A percentile compares a stretch with the other conserved stretches of the same genome.
Evolutionary conservation across 2,797 vertebrate species (phyloP).

Genomic region (Echiichthys vipera): DNA sequence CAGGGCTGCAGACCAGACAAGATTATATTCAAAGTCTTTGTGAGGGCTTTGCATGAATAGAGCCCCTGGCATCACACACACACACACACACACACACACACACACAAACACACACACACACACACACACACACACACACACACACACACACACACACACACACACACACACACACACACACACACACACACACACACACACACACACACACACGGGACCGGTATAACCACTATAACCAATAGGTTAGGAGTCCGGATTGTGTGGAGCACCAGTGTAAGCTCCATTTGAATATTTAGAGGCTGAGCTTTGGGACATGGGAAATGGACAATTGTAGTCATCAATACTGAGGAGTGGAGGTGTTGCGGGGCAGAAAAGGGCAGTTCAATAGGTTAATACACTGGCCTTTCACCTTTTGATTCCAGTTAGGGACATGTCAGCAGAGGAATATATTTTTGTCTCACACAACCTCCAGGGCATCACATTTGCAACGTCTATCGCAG

Average conservation of each 20-base stretch:
- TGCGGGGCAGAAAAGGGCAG: slow-evolving; percentile 75
- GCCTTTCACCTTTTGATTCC: slow-evolving; percentile 89
- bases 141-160: slow-evolving; percentile 9
- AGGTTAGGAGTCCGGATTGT: slow-evolving; percentile 84
- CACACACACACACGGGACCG: slow-evolving; percentile 39
- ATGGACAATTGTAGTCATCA: slow-evolving; percentile 86
- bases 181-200: background rate
- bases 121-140: slow-evolving; percentile 13
- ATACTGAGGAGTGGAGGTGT: slow-evolving; percentile 79
- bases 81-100: too few species aligned
- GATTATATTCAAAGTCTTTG: slow-evolving; percentile 90
- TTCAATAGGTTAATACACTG: slow-evolving; percentile 90
- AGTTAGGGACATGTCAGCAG: slow-evolving; percentile 85
- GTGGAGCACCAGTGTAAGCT: slow-evolving; percentile 78
- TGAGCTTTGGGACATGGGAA: slow-evolving; percentile 79
- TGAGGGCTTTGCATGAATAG: slow-evolving; percentile 85
- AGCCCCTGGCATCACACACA: slow-evolving; percentile 71
- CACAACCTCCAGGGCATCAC: slow-evolving; percentile 56
- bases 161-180: slow-evolving; percentile 31
- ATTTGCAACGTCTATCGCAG: slow-evolving; percentile 46
- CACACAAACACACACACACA: too few species aligned
- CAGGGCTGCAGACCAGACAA: slow-evolving; percentile 87
- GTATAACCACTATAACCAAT: slow-evolving; percentile 80
- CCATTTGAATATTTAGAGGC: slow-evolving; percentile 85
- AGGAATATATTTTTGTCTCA: slow-evolving; percentile 83